These are phyloP conservation scores for Oncorhynchus clarkii DNA, from an alignment of 2,113 vertebrate species.

Conservation along the genomic window DNA sequence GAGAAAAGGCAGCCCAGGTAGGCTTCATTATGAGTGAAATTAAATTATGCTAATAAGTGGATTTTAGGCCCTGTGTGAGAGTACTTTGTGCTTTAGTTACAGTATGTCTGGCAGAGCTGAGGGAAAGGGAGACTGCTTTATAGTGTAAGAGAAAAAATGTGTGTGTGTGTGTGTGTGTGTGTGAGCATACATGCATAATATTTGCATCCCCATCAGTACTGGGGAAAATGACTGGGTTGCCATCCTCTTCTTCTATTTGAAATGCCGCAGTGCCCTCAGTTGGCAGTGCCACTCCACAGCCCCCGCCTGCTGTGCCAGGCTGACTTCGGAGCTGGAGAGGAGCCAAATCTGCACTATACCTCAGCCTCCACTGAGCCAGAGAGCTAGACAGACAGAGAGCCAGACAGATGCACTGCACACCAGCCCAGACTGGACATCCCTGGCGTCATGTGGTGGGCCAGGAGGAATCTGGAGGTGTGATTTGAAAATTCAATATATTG, in stretches of 20 bases:
- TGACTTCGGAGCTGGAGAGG: constrained; percentile 37
- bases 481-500: too few species aligned
- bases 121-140: not conserved
- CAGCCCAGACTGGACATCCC: not conserved
- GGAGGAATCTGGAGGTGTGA: too few species aligned
- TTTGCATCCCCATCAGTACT: not conserved
- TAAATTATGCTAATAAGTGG: constrained; percentile 14
- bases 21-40: constrained; percentile 11
- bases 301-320: constrained; percentile 40
- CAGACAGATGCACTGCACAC: constrained; percentile 2
- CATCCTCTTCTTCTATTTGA: constrained; percentile 21
- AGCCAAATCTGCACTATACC: constrained; percentile 22
- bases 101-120: not conserved
- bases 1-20: not conserved
- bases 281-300: constrained; percentile 46
- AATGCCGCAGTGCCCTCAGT: constrained; percentile 54
- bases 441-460: not conserved
- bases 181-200: not conserved
- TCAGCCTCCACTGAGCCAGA: constrained; percentile 5
- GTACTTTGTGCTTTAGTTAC: not conserved
- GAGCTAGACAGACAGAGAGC: constrained; percentile 11
- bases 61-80: constrained; percentile 3
- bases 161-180: not conserved
- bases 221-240: constrained; percentile 15
- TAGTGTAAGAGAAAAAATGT: not conserved